Evolutionary conservation across 2,797 vertebrate genomes (phyloP).

Genomic region (Manis crassicaudata): DNA sequence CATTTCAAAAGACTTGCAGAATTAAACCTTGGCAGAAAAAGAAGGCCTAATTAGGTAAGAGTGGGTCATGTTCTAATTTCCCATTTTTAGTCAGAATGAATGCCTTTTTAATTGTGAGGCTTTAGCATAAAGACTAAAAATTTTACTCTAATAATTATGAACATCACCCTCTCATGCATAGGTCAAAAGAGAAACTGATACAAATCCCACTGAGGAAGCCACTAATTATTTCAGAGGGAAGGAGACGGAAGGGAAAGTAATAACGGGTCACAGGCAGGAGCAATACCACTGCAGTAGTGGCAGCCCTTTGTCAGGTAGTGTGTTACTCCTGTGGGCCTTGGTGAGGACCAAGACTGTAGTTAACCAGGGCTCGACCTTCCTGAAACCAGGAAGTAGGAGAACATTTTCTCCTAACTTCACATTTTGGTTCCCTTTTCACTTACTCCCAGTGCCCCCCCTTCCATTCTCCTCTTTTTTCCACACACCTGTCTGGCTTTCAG

Average conservation of each 20-base stretch:
- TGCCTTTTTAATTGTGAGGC: conserved; percentile 55
- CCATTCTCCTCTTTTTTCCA: not conserved
- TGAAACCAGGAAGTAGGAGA: conserved; percentile 13
- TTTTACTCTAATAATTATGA: conserved; percentile 69
- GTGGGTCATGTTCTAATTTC: conserved; percentile 73
- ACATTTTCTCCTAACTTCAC: not conserved
- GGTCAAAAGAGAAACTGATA: conserved; percentile 44
- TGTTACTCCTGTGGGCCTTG: not conserved
- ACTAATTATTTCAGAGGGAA: not conserved
- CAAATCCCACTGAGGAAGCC: not conserved
- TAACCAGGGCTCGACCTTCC: not conserved
- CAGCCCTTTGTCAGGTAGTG: not conserved
- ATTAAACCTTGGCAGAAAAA: conserved; percentile 70
- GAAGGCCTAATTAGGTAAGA: conserved; percentile 70
- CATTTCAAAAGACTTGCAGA: conserved; percentile 69
- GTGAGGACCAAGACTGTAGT: not conserved
- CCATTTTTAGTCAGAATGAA: conserved; percentile 59
- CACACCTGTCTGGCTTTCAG: not conserved
- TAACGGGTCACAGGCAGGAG: not conserved
- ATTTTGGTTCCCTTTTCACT: not conserved
- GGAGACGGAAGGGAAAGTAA: not conserved
- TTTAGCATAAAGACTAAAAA: conserved; percentile 63
- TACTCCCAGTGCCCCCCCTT: not conserved
- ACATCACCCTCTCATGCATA: not conserved
- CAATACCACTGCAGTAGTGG: not conserved